phyloP scores from a whole-genome alignment of 2,797 vertebrate genomes.

The Pangasius macronema region DNA sequence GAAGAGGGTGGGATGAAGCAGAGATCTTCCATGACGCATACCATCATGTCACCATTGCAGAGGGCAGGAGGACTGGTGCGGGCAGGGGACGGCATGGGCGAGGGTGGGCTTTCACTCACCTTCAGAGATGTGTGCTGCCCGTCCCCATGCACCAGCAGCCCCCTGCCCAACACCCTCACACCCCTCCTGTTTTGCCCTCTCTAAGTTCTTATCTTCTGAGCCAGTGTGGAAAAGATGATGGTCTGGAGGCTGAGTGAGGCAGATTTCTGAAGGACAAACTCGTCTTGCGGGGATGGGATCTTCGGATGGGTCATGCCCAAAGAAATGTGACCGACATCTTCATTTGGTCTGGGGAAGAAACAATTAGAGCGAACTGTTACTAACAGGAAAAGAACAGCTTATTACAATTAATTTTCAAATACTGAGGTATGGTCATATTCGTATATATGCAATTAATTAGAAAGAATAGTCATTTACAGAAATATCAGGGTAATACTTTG shows the following conservation, averaged over 20 bases:
- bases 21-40: conserved; percentile 72
- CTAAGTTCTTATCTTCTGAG: conserved; percentile 45
- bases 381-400: neutral
- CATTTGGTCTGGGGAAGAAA: conserved; percentile 42
- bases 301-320: conserved; percentile 56
- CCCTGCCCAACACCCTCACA: conserved; percentile 60
- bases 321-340: conserved; percentile 35
- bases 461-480: neutral
- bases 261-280: conserved; percentile 33
- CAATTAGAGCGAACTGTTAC: neutral
- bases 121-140: conserved; percentile 49
- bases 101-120: conserved; percentile 55
- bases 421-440: neutral
- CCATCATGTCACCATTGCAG: conserved; percentile 85
- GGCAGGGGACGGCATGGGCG: conserved; percentile 60
- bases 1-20: conserved; percentile 61
- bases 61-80: conserved; percentile 61
- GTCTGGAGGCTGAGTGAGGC: conserved; percentile 16
- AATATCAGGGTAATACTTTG: conserved; percentile 1
- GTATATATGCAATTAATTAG: neutral
- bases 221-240: conserved; percentile 36
- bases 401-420: neutral
- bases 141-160: conserved; percentile 62
- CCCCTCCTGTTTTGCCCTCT: conserved; percentile 56
- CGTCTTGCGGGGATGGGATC: conserved; percentile 25